A percentile compares a stretch with the other conserved stretches of the same genome.
Evolutionary conservation across 1,140 invertebrate species (phyloP).

Genomic region (Drosophila fuyamai): DNA sequence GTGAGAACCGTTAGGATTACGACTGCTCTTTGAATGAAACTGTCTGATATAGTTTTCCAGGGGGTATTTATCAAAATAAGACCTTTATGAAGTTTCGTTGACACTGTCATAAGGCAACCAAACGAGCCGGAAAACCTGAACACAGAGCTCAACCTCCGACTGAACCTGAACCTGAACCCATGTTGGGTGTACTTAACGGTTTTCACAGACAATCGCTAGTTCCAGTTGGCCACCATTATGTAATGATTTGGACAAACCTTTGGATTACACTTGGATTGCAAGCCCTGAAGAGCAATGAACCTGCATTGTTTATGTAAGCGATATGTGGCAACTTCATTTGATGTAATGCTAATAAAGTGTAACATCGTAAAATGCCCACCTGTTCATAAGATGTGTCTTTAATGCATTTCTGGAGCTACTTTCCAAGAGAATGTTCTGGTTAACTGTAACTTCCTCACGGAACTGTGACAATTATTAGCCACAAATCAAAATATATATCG

Average conservation of each 20-base stretch:
- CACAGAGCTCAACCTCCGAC: slow-evolving; percentile 35
- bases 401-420: not conserved
- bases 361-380: slow-evolving; percentile 28
- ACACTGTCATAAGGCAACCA: slow-evolving; percentile 21
- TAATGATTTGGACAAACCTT: slow-evolving; percentile 54
- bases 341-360: slow-evolving; percentile 38
- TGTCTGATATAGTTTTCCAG: slow-evolving; percentile 36
- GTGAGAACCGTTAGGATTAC: slow-evolving; percentile 54
- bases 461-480: slow-evolving; percentile 35
- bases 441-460: slow-evolving; percentile 41
- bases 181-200: slow-evolving; percentile 60
- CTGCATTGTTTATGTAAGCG: slow-evolving; percentile 56
- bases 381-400: not conserved
- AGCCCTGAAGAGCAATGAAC: slow-evolving; percentile 50
- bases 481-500: slow-evolving; percentile 32
- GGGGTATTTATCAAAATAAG: slow-evolving; percentile 9
- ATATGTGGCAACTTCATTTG: slow-evolving; percentile 31
- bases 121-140: slow-evolving; percentile 27
- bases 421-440: slow-evolving; percentile 14
- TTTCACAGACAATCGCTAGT: slow-evolving; percentile 65
- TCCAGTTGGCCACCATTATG: slow-evolving; percentile 56
- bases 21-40: slow-evolving; percentile 12
- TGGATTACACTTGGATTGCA: slow-evolving; percentile 2
- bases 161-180: slow-evolving; percentile 40
- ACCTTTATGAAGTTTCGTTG: slow-evolving; percentile 37